Evolutionary conservation across 30 jellyfish, hydroid and myxozoan genomes (phyloP), one percentile per base, ranked within the genome.

Genomic region (Clytia hemisphaerica): DNA sequence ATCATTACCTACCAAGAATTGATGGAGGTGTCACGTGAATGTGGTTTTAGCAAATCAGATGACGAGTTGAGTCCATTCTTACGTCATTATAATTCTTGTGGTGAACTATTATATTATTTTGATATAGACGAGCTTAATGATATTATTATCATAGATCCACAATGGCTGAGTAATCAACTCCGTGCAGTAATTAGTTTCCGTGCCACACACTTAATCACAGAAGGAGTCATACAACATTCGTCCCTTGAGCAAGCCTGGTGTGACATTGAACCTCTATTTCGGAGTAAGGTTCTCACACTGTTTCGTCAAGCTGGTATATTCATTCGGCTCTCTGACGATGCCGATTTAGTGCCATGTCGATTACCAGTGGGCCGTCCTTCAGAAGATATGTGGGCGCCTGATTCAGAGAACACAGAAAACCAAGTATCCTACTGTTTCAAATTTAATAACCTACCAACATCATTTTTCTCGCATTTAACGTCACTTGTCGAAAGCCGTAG

Each of bases 151-250:
- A 22, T 54, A 18, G 81, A 69, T 28, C 81, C 81, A 22, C 81
- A 69, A 29, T 69, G 81, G 81, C 54, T 69, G 19, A 69, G 81
- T 45, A 69, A 69, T 49, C 81, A 69, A 53, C 75, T 69, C 16
- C 74, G 81, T n/a, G 38, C 81, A 28, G 59, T 69, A 50, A 35
- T 69, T 2, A 69, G 81, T 42, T 69, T 33, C 29, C 81, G 81
- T 2, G n/a, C 14, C 24, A 33, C n/a, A 2, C 51, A 26, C n/a
- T 16, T 9, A 45, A 21, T 69, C 12, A 49, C 46, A 37, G 81
- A 69, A 2, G 81, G 81, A 4, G 25, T 49, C 12, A 69, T 69
- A 28, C 16, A 30, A 31, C 81, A 69, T 54, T 35, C 22, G 45
- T 24, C 19, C 32, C 59, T 69, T 19, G 27, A 49, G 16, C 30